Evolutionary conservation across 2,797 vertebrate species (phyloP).

Genomic region (Nannoperca australis): DNA sequence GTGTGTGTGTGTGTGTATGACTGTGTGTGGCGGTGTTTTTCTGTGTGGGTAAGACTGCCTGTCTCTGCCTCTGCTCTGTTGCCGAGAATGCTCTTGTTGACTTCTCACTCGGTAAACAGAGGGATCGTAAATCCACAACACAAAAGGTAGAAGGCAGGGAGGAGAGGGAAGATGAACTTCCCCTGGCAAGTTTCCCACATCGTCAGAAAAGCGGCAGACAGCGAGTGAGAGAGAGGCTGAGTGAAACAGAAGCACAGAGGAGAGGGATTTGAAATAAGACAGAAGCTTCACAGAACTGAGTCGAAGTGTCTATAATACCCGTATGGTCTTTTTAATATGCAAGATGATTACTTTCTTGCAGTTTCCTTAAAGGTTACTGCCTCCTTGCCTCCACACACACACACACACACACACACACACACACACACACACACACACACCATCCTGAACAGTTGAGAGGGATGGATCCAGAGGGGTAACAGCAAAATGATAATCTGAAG

Average conservation of each 20-base stretch:
- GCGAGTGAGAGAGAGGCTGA: constrained; percentile 10
- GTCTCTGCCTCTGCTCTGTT: constrained; percentile 59
- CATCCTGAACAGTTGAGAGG: constrained; percentile 36
- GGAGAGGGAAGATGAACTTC: constrained; percentile 57
- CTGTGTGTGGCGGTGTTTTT: constrained; percentile 41
- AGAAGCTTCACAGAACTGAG: constrained; percentile 38
- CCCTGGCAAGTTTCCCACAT: constrained; percentile 66
- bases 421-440: constrained; percentile 19
- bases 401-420: constrained; percentile 9
- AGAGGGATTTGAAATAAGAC: constrained; percentile 48
- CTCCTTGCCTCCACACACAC: not conserved
- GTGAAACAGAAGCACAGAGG: constrained; percentile 24
- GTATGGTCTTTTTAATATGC: constrained; percentile 36
- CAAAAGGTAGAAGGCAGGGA: constrained; percentile 59
- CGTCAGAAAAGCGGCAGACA: constrained; percentile 35
- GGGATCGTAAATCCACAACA: constrained; percentile 68
- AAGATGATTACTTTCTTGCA: constrained; percentile 46
- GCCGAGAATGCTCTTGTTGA: constrained; percentile 63
- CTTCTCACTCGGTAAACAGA: constrained; percentile 74
- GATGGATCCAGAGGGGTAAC: constrained; percentile 52
- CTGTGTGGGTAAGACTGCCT: constrained; percentile 55
- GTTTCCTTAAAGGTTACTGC: constrained; percentile 48
- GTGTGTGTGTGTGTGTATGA: constrained; percentile 6
- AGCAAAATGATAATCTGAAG: constrained; percentile 72
- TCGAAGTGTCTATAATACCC: constrained; percentile 20